Conservation (phyloP, 2,797 vertebrate genomes). For the Saxicola maurus region DNA sequence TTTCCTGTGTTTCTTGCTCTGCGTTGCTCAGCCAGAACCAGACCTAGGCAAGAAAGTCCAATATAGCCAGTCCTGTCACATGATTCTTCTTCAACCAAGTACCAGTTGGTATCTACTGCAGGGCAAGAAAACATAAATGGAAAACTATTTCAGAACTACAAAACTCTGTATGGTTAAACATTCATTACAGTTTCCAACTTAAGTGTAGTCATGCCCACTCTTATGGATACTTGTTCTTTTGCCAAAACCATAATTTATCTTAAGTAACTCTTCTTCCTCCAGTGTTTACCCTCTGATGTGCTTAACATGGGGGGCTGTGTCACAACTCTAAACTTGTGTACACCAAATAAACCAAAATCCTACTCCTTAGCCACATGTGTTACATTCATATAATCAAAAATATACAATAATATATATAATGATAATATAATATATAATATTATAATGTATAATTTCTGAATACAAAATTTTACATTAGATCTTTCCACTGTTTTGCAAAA, state of each 20-base stretch:
- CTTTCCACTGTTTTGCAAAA: background rate
- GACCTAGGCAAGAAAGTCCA: background rate
- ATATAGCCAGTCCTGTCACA: background rate
- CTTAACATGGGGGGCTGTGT: background rate
- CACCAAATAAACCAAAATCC: background rate
- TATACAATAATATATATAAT: background rate
- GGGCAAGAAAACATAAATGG: background rate
- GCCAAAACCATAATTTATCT: background rate
- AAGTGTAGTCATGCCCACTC: background rate
- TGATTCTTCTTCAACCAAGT: background rate
- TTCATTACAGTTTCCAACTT: background rate
- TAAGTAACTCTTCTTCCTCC: background rate
- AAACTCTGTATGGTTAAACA: background rate
- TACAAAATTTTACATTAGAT: background rate
- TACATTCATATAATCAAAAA: background rate
- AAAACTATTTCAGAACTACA: background rate
- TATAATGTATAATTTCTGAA: background rate
- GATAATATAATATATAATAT: background rate
- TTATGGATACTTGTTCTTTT: background rate
- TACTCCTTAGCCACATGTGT: background rate
- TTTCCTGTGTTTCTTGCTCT: background rate
- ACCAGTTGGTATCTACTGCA: background rate
- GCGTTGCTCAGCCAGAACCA: background rate
- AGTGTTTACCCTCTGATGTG: background rate
- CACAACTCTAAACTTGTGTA: background rate